Base-by-base conservation (phyloP, 2,113 vertebrate genomes). In the Forbesichthys agassizii region DNA sequence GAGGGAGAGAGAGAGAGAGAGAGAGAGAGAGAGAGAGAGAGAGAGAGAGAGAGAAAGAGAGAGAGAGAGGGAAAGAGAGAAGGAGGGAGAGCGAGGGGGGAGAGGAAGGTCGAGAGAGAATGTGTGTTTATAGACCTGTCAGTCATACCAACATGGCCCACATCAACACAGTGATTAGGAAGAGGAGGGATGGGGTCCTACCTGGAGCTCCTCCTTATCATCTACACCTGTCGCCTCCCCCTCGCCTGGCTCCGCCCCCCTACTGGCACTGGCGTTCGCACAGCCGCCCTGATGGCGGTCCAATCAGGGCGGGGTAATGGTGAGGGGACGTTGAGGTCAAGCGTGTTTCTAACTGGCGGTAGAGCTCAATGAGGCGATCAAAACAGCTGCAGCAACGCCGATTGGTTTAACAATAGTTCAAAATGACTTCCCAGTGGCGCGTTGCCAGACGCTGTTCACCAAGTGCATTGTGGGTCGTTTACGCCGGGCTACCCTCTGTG, bases 141-240 rank as follows among this genome's bases (percentile, higher is more conserved):
- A 10, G 9, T 52, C 11, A 42, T 4, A 42, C 36, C 36, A 42
- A 42, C 36, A 7, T 42, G 36, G 7, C 4, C 36, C 36, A 42
- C 36, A 0, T 42, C 36, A 7, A 42, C 36, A 42, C 36, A 42
- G 36, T 16, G 16, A 14, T 54, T 54, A 54, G 13, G 36, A 5
- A 42, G 36, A 42, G 36, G 36, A 42, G 7, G 7, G 36, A 64
- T 68, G 36, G 48, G 33, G 49, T 68, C 49, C 12, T 5, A 18
- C n/a, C 11, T 66, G n/a, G 69, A 68, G 48, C 66, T 72, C 57
- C 42, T 69, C 64, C 54, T 80, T 36, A 57, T 5, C 36, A 42
- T 69, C 48, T 48, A 60, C 46, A 14, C 63, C 63, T 52, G 20
- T 20, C 20, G 33, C 4, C 64, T 36, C 64, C 33, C 20, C 18